These are phyloP conservation scores for Crematogaster levior DNA, from an alignment of 2,888 invertebrate species.

Conservation along the genomic window DNA sequence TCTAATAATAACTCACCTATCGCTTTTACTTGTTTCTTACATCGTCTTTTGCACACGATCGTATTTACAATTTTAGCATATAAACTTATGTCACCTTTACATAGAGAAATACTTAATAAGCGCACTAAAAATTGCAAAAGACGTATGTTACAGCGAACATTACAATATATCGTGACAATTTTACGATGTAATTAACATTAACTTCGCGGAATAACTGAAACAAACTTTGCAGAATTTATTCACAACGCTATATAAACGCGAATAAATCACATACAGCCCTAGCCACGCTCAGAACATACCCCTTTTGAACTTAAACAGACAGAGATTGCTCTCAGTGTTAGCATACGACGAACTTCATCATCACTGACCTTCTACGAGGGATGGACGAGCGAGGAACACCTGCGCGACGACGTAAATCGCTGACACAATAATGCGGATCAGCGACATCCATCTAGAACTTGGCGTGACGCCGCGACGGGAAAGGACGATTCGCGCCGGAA, in stretches of 20 bases:
- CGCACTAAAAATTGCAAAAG: neutral
- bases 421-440: constrained; percentile 80
- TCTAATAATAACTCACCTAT: neutral
- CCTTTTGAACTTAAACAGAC: constrained; percentile 20
- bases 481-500: constrained; percentile 83
- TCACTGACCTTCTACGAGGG: constrained; percentile 82
- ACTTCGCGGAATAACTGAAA: neutral
- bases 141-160: neutral
- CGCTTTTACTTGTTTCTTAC: neutral
- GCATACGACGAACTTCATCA: constrained; percentile 41
- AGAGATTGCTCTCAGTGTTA: constrained; percentile 25
- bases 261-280: constrained; percentile 6
- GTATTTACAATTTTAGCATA: neutral
- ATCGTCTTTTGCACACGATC: neutral
- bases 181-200: constrained; percentile 28
- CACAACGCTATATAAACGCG: neutral
- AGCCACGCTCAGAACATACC: constrained; percentile 26
- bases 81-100: neutral
- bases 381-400: constrained; percentile 72
- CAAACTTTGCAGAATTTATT: constrained; percentile 4
- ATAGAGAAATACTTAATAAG: neutral
- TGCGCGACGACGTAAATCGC: constrained; percentile 78
- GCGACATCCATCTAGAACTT: constrained; percentile 85
- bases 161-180: constrained; percentile 7
- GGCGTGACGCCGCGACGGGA: constrained; percentile 79